Evolutionary conservation across 2,888 invertebrate species (phyloP).

Genomic region (Periphyllus acericola): DNA sequence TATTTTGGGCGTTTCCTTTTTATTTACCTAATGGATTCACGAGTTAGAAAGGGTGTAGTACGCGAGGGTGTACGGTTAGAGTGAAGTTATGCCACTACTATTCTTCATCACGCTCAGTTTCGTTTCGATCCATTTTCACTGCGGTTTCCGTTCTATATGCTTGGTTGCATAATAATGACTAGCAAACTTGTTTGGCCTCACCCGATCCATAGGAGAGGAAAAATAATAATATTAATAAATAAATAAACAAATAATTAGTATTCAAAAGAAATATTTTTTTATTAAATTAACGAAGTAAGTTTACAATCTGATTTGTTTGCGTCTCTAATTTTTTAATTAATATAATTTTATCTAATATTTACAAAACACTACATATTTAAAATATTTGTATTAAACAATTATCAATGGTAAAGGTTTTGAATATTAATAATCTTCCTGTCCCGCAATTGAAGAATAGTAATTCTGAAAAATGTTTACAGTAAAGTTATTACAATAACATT

Average conservation of each 20-base stretch:
- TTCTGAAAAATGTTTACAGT: not conserved
- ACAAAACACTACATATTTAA: too few relatives aligned
- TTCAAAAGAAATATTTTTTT: too few relatives aligned
- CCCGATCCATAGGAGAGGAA: not conserved
- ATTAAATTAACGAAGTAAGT: too few relatives aligned
- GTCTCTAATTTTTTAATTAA: too few relatives aligned
- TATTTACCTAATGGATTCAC: constrained; percentile 61
- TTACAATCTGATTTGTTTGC: too few relatives aligned
- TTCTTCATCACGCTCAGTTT: constrained; percentile 46
- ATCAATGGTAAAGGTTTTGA: too few relatives aligned
- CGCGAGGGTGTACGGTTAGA: not conserved
- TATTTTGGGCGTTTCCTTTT: constrained; percentile 60
- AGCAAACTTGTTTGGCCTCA: not conserved
- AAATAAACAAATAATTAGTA: not conserved
- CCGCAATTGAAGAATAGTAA: not conserved
- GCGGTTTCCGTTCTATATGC: constrained; percentile 32
- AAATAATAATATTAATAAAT: not conserved
- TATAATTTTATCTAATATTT: too few relatives aligned
- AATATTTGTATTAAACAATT: too few relatives aligned
- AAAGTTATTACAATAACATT: not conserved
- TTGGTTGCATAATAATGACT: constrained; percentile 43
- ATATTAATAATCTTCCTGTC: too few relatives aligned
- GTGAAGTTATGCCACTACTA: constrained; percentile 23
- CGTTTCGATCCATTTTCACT: constrained; percentile 51
- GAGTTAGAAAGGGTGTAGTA: not conserved